A percentile compares a stretch with the other conserved stretches of the same genome.
Conservation (phyloP, 2,113 vertebrate species). For the Gadus chalcogrammus region DNA sequence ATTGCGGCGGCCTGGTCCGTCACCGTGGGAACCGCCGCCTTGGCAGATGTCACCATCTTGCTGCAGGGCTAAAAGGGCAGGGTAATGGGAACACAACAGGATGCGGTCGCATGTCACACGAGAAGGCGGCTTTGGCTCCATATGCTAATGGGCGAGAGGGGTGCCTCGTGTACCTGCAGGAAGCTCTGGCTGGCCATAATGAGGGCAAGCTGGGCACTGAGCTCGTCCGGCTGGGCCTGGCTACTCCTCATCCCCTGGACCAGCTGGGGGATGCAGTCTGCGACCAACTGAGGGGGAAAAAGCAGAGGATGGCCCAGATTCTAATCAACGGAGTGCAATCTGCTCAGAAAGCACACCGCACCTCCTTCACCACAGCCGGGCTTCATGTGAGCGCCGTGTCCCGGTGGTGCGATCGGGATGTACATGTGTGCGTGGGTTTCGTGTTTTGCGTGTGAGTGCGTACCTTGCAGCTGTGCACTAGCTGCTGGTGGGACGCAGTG, state of each 20-base stretch:
- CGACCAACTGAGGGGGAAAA: slow-evolving; percentile 77
- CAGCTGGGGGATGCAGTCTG: slow-evolving; percentile 93
- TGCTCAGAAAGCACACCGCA: neutral
- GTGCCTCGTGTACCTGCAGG: slow-evolving; percentile 79
- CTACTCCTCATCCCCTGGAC: slow-evolving; percentile 95
- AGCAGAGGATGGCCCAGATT: slow-evolving; percentile 2
- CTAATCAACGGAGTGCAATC: too few species aligned
- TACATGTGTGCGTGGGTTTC: neutral
- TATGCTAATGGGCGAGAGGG: neutral
- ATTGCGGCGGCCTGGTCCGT: slow-evolving; percentile 95
- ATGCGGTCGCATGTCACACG: slow-evolving; percentile 12
- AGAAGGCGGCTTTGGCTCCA: too few species aligned
- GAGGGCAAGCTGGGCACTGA: slow-evolving; percentile 89
- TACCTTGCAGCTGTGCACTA: slow-evolving; percentile 99
- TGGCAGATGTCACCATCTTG: slow-evolving; percentile 96
- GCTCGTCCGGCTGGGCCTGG: slow-evolving; percentile 91
- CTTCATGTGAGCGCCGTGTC: neutral
- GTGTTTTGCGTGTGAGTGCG: slow-evolving; percentile 19
- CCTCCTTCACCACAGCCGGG: neutral
- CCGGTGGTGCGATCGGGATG: neutral
- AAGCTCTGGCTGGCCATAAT: slow-evolving; percentile 98
- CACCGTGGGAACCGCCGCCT: slow-evolving; percentile 93
- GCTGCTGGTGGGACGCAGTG: slow-evolving; percentile 89
- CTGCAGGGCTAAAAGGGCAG: slow-evolving; percentile 82
- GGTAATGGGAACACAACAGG: slow-evolving; percentile 19